Evolutionary conservation across 2,888 invertebrate genomes (phyloP).

Genomic region (Cremastobaeus sp.): DNA sequence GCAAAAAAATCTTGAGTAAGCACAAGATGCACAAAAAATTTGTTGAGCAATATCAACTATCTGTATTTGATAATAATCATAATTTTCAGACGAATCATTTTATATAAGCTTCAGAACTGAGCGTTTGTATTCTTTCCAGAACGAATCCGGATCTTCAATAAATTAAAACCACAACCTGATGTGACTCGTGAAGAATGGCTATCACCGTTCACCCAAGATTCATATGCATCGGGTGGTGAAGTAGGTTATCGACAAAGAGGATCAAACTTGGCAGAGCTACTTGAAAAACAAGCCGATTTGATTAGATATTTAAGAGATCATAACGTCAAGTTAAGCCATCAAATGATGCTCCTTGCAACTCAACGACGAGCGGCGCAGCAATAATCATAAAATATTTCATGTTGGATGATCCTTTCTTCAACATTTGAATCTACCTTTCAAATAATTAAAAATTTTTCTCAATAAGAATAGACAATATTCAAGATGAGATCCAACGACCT

Average conservation of each 20-base stretch:
- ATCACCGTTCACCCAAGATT: constrained; percentile 79
- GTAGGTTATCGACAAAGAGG: constrained; percentile 78
- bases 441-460: too few relatives aligned
- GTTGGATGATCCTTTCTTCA: too few relatives aligned
- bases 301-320: constrained; percentile 85
- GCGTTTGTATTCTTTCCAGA: constrained; percentile 78
- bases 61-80: too few relatives aligned
- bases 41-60: too few relatives aligned
- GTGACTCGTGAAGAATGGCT: constrained; percentile 83
- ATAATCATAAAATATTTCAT: too few relatives aligned
- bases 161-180: constrained; percentile 81
- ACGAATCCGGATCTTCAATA: constrained; percentile 82
- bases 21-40: too few relatives aligned
- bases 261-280: constrained; percentile 79
- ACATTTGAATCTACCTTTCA: too few relatives aligned
- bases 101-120: too few relatives aligned
- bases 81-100: too few relatives aligned
- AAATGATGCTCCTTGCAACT: constrained; percentile 79
- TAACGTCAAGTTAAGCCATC: constrained; percentile 83
- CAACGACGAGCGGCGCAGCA: constrained; percentile 63
- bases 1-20: too few relatives aligned
- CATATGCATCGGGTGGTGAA: constrained; percentile 78
- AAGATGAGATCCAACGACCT: too few relatives aligned
- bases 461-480: too few relatives aligned
- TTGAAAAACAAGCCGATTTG: constrained; percentile 86